Base-by-base conservation (phyloP, 1,140 invertebrate genomes). In the Euwallacea fornicatus region DNA sequence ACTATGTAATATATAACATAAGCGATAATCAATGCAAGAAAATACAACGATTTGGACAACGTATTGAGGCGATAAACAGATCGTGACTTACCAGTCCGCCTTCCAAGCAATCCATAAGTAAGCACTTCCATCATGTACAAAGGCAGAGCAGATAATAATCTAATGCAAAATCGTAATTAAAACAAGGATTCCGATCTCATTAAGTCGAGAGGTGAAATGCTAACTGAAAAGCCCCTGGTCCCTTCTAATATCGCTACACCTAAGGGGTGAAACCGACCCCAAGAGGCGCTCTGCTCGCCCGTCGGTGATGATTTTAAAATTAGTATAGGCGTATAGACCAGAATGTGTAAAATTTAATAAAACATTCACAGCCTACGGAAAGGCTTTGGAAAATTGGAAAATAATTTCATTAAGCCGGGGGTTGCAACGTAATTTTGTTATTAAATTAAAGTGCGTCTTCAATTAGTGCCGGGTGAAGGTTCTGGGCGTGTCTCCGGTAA, bases 271-370 rank as follows among this genome's bases (percentile, higher is more conserved):
- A 47, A 65, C 46, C 47, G n/a, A 53, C 46, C 62, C 43, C 10
- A 13, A 21, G 47, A 21, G 21, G n/a, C 13, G 62, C 44, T 50
- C 21, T 42, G 41, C 9, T 13, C 44, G 62, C 62, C 46, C 46
- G 50, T 65, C 47, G 54, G 50, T 65, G 47, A 65, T 65, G 62
- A 65, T 50, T 65, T 65, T 65, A 50, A 65, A 65, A 65, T 53
- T 65, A 53, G 47, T 7, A 33, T 33, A 53, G 47, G 62, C 62
- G 62, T 65, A 54, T 54, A 54, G 13, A 7, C 47, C 8, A 65
- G 62, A 65, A 47, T 50, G 62, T 65, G 62, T 65, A 65, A 65
- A 65, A 65, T 65, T 65, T 65, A 54, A 65, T 65, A 65, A 65
- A 65, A 65, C 42, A 65, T 65, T 54, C 62, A 33, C 15, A 50